Evolutionary conservation across 1,140 invertebrate species (phyloP), one percentile per base, ranked within the genome.

Genomic region (Bombus affinis): DNA sequence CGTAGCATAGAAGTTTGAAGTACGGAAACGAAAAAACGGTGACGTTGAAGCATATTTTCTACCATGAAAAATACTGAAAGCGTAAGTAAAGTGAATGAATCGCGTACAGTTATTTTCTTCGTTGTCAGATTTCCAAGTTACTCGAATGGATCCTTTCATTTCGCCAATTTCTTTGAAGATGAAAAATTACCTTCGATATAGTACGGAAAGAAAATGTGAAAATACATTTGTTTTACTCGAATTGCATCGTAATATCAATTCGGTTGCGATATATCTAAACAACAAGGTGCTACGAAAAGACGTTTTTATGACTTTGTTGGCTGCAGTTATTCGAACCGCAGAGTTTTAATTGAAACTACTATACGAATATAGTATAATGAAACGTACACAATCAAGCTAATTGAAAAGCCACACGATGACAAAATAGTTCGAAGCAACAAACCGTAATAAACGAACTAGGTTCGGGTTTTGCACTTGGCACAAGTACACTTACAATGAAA

Each of bases 331-430:
- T 72, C 37, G 39, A 13, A 10, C 72, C 25, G 28, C 32, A 42
- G 59, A 70, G 57, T 77, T 89, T 86, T 86, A 86, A 89, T 89
- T 80, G 84, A 89, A 89, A 86, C 80, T 71, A 65, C 75, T 76
- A 66, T 74, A 74, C n/a, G 39, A 71, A 66, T 89, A 83, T 70
- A 75, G 47, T 28, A 39, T 53, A 74, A 80, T 39, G 80, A 13
- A 44, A 65, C 62, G 37, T 44, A 81, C 44, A 39, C 65, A 57
- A 42, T 65, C 66, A 28, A 78, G 77, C 84, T 89, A 90, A 90
- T 87, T 87, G 89, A 73, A 89, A 84, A 81, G 66, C 76, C 62
- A 59, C 82, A 76, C 18, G 42, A 59, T 15, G 15, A 1, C 47
- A 42, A 70, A 88, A 81, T 68, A 78, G 62, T 79, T 79, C 39